Conservation (phyloP, 1,140 invertebrate genomes). For the Magallana angulata region DNA sequence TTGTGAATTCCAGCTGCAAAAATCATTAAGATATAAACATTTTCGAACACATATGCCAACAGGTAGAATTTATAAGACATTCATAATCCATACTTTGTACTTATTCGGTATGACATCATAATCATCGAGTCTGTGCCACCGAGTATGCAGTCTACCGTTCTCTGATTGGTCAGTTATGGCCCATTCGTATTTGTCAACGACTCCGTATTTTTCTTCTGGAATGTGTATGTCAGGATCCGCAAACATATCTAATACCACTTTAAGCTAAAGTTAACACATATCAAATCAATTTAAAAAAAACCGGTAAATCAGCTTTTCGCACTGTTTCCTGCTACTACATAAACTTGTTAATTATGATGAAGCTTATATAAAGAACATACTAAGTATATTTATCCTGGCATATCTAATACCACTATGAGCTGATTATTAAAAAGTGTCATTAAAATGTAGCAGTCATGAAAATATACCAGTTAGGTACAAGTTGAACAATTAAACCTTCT, state of each 20-base stretch:
- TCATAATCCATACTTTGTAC: background rate
- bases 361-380: too few relatives aligned
- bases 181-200: slow-evolving; percentile 57
- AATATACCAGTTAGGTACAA: too few relatives aligned
- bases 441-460: too few relatives aligned
- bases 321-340: too few relatives aligned
- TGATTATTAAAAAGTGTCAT: too few relatives aligned
- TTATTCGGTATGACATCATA: background rate
- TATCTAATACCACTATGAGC: too few relatives aligned
- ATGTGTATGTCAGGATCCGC: slow-evolving; percentile 54
- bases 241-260: slow-evolving; percentile 43
- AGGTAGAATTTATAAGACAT: background rate
- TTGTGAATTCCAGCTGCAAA: slow-evolving; percentile 51
- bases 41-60: background rate
- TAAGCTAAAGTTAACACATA: slow-evolving; percentile 37
- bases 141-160: slow-evolving; percentile 37
- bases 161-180: slow-evolving; percentile 54
- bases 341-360: too few relatives aligned
- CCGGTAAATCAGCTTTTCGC: too few relatives aligned
- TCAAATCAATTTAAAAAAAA: too few relatives aligned
- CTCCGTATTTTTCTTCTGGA: slow-evolving; percentile 36
- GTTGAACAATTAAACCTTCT: too few relatives aligned
- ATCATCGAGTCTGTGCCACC: slow-evolving; percentile 22
- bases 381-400: too few relatives aligned
- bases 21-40: background rate